These are phyloP conservation scores for Moxostoma hubbsi DNA, from an alignment of 2,797 vertebrate species.

Conservation along the genomic window DNA sequence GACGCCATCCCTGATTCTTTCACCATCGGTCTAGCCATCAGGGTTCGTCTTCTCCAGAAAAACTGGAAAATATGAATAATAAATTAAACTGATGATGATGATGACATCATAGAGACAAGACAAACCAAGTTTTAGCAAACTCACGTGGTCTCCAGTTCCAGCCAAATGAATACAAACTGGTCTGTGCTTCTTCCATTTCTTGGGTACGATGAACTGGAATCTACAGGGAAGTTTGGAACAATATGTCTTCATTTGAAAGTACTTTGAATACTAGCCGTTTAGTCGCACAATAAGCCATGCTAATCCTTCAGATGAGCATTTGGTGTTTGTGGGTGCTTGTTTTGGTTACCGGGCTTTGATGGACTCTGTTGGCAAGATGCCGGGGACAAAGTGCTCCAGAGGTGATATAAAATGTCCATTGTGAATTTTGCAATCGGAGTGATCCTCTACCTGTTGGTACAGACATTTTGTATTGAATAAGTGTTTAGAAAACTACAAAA, in stretches of 20 bases:
- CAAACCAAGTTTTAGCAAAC: slow-evolving; percentile 52
- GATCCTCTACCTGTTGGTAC: slow-evolving; percentile 83
- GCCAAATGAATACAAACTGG: slow-evolving; percentile 96
- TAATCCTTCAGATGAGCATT: slow-evolving; percentile 3
- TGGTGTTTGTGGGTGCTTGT: not conserved
- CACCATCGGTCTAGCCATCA: slow-evolving; percentile 97
- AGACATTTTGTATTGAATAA: not conserved
- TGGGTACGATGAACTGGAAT: slow-evolving; percentile 95
- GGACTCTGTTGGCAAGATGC: slow-evolving; percentile 89
- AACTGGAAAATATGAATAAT: slow-evolving; percentile 73
- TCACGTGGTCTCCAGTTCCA: slow-evolving; percentile 97
- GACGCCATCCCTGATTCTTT: slow-evolving; percentile 97
- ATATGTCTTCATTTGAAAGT: slow-evolving; percentile 20
- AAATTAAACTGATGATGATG: no score
- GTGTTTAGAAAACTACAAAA: no score
- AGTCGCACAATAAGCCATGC: not conserved
- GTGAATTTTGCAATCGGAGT: slow-evolving; percentile 90
- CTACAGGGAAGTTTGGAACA: slow-evolving; percentile 69
- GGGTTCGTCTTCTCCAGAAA: slow-evolving; percentile 91
- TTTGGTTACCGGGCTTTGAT: slow-evolving; percentile 87
- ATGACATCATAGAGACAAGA: not conserved
- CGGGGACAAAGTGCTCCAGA: slow-evolving; percentile 89
- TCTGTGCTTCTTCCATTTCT: slow-evolving; percentile 87
- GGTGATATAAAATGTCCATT: slow-evolving; percentile 94
- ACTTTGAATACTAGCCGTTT: not conserved